Evolutionary conservation across 2,888 invertebrate genomes (phyloP).

Genomic region (Philhelius pedissequus): DNA sequence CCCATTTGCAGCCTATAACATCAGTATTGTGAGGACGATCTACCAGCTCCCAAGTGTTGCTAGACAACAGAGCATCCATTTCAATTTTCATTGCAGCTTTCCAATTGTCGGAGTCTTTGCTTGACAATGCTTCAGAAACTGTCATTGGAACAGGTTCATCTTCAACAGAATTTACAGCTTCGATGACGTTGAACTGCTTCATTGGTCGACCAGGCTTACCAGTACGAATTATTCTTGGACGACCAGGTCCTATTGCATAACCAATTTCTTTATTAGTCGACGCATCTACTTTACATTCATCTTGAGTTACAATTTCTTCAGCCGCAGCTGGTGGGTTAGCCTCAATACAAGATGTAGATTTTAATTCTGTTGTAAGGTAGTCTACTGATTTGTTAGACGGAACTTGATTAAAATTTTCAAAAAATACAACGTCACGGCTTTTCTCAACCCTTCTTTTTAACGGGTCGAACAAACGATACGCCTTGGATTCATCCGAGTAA

Average conservation of each 20-base stretch:
- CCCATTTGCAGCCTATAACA: slow-evolving; percentile 33
- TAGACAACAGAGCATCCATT: not conserved
- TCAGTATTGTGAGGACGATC: slow-evolving; percentile 22
- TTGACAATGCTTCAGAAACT: not conserved
- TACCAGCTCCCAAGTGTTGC: slow-evolving; percentile 27
- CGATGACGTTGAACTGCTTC: no score
- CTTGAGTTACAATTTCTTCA: not conserved
- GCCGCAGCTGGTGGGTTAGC: fast-evolving
- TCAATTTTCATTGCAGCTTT: slow-evolving; percentile 4
- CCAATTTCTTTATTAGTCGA: no score
- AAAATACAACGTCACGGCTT: not conserved
- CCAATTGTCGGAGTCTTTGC: not conserved
- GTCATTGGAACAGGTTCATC: not conserved
- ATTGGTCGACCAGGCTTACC: no score
- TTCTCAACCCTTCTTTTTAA: not conserved
- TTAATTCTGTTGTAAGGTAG: no score
- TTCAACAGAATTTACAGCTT: not conserved
- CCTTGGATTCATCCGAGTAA: slow-evolving; percentile 25
- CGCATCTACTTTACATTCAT: no score
- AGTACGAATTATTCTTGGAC: no score
- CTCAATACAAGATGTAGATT: not conserved
- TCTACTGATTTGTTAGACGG: no score
- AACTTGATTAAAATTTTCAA: not conserved
- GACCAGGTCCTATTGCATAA: no score
- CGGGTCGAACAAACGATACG: not conserved